phyloP scores from a whole-genome alignment of 2,888 invertebrate species.

The Drosophila atripex region DNA sequence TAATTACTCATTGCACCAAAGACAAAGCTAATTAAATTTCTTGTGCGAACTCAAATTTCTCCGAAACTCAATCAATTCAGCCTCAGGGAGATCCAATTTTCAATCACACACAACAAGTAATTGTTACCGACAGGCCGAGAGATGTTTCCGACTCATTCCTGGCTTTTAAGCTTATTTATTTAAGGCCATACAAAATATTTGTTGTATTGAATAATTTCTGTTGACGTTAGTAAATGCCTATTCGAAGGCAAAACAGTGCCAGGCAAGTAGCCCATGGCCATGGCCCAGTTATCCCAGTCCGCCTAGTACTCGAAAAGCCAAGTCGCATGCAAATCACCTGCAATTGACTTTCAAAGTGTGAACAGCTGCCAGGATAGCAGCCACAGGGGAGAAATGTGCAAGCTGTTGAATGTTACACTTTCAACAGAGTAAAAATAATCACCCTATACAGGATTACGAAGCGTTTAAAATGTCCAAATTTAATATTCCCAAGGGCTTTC shows the following conservation, averaged over 20 bases:
- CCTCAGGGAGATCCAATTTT: background rate
- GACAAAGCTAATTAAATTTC: conserved; percentile 27
- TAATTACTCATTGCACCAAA: conserved; percentile 33
- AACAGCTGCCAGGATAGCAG: conserved; percentile 1
- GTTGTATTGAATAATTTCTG: background rate
- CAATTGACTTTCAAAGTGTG: conserved; percentile 14
- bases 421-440: background rate
- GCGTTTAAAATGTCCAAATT: background rate
- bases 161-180: background rate
- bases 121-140: conserved; percentile 10
- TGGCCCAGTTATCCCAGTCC: background rate
- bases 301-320: conserved; percentile 14
- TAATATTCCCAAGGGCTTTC: background rate
- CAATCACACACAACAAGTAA: background rate
- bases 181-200: background rate
- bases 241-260: background rate
- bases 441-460: background rate
- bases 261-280: conserved; percentile 5
- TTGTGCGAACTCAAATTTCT: conserved; percentile 21
- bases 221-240: background rate
- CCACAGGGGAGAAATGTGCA: background rate
- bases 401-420: conserved; percentile 15
- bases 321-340: conserved; percentile 43
- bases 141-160: background rate
- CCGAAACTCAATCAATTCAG: conserved; percentile 46